Conservation (phyloP, 1,140 invertebrate species). For the Euura lappo region DNA sequence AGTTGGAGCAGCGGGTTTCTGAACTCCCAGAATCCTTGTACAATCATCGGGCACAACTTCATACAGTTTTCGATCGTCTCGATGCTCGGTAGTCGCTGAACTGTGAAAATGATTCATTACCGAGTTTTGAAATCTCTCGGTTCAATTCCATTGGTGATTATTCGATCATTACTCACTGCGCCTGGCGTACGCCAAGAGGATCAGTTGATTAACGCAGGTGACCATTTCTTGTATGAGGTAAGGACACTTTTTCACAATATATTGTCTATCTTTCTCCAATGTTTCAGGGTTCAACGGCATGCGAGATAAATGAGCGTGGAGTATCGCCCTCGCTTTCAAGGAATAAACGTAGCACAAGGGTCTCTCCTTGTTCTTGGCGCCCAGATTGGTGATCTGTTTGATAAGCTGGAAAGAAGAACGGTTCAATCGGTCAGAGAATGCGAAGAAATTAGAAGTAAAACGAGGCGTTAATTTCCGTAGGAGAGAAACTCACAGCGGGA, state of each 20-base stretch:
- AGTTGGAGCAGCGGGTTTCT: constrained; percentile 94
- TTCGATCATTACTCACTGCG: constrained; percentile 70
- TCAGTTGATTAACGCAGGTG: constrained; percentile 91
- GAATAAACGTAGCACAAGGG: constrained; percentile 95
- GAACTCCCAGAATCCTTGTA: constrained; percentile 95
- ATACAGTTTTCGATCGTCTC: constrained; percentile 98
- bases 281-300: constrained; percentile 81
- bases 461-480: neutral
- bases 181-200: constrained; percentile 88
- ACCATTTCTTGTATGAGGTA: constrained; percentile 99
- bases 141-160: constrained; percentile 20
- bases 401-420: constrained; percentile 74
- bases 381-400: constrained; percentile 85
- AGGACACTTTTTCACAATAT: constrained; percentile 91
- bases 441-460: neutral
- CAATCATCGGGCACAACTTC: constrained; percentile 95
- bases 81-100: constrained; percentile 82
- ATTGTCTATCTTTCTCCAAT: constrained; percentile 84
- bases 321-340: constrained; percentile 91
- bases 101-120: constrained; percentile 58
- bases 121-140: constrained; percentile 12
- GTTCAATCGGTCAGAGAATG: constrained; percentile 19
- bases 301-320: constrained; percentile 93
- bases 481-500: constrained; percentile 72
- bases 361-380: constrained; percentile 93